Conservation (phyloP, 2,888 invertebrate species). For the Arctia plantaginis region DNA sequence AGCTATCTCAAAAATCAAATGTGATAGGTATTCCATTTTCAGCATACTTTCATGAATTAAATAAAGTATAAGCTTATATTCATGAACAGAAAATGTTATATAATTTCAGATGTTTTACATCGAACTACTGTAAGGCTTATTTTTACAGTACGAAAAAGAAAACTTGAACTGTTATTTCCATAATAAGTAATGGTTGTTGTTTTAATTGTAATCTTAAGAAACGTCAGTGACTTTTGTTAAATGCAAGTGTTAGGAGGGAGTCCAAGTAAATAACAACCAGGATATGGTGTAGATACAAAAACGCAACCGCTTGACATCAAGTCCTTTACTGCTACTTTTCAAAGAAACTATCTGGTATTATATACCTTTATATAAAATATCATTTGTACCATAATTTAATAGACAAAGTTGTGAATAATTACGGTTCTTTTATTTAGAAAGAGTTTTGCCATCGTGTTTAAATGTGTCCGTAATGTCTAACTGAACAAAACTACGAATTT, state of each 20-base stretch:
- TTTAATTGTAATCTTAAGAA: not conserved
- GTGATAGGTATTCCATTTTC: too few species aligned
- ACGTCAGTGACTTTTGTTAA: not conserved
- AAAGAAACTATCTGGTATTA: not conserved
- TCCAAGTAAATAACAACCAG: not conserved
- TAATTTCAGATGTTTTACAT: too few species aligned
- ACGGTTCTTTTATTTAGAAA: constrained; percentile 1
- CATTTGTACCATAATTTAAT: not conserved
- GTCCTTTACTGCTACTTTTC: not conserved
- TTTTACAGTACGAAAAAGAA: not conserved
- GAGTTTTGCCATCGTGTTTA: not conserved
- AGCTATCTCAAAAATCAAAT: too few species aligned
- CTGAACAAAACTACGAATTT: not conserved
- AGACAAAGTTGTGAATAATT: not conserved
- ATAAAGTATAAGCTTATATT: too few species aligned
- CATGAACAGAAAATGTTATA: too few species aligned
- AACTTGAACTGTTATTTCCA: not conserved
- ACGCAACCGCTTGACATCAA: not conserved
- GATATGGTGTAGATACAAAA: not conserved
- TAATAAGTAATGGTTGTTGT: not conserved
- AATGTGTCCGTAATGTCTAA: not conserved
- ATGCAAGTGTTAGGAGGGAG: not conserved
- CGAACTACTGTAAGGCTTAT: too few species aligned
- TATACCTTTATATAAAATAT: not conserved
- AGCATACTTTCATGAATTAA: too few species aligned